Conservation (phyloP, 2,888 invertebrate species). For the Abrostola tripartita region DNA sequence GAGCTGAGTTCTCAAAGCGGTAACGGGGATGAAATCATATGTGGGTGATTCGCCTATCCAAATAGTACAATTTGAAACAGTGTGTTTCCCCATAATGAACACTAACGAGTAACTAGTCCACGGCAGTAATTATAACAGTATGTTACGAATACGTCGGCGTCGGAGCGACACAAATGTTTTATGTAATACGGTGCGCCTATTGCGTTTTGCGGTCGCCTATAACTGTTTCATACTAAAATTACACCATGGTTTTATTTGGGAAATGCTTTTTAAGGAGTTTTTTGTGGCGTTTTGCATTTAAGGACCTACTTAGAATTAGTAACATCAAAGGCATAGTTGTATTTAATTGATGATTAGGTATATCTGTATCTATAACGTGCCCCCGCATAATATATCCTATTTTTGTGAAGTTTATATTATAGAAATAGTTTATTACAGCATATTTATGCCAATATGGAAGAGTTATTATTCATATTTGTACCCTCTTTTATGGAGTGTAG, state of each 20-base stretch:
- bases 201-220: constrained; percentile 60
- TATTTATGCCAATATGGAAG: too few relatives aligned
- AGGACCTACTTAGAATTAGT: neutral
- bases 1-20: too few relatives aligned
- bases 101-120: constrained; percentile 53
- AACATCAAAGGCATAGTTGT: too few relatives aligned
- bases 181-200: constrained; percentile 57
- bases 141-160: constrained; percentile 56
- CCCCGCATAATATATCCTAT: too few relatives aligned
- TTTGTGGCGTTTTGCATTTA: constrained; percentile 22
- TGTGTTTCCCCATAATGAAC: constrained; percentile 28
- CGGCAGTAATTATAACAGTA: constrained; percentile 60
- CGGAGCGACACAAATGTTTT: constrained; percentile 56
- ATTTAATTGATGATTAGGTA: too few relatives aligned
- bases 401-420: too few relatives aligned
- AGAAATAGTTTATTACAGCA: too few relatives aligned
- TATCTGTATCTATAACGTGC: too few relatives aligned
- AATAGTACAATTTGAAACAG: neutral
- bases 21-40: neutral
- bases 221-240: constrained; percentile 46
- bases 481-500: too few relatives aligned
- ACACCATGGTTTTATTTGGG: constrained; percentile 22
- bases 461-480: constrained; percentile 17
- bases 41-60: neutral
- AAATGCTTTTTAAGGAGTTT: constrained; percentile 17